These are phyloP conservation scores for Digitonthophagus gazella DNA, from an alignment of 2,888 invertebrate species.

Conservation along the genomic window DNA sequence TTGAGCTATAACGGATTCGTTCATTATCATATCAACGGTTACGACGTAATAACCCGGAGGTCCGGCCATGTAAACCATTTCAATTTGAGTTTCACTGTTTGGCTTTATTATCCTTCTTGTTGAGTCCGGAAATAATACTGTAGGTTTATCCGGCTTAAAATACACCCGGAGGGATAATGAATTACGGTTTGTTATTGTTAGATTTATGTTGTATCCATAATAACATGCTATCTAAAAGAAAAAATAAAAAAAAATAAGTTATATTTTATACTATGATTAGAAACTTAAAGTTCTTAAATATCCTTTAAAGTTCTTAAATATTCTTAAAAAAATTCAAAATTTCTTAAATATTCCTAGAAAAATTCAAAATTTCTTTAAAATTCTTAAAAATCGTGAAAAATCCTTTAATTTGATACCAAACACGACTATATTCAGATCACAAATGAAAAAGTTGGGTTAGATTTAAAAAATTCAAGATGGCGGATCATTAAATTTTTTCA, in stretches of 20 bases:
- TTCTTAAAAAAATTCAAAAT: too few species aligned
- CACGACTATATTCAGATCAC: too few species aligned
- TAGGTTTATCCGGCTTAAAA: constrained; percentile 5
- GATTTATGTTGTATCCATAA: not conserved
- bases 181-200: constrained; percentile 17
- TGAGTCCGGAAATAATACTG: constrained; percentile 16
- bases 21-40: constrained; percentile 18
- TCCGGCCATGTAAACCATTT: constrained; percentile 9
- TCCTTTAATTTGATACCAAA: too few species aligned
- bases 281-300: too few species aligned
- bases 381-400: too few species aligned
- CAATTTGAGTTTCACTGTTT: not conserved
- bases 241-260: not conserved
- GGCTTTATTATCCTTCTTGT: constrained; percentile 6
- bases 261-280: too few species aligned
- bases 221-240: constrained; percentile 17
- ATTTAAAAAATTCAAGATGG: too few species aligned
- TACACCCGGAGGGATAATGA: constrained; percentile 10
- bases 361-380: too few species aligned
- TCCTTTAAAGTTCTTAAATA: too few species aligned
- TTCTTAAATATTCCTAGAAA: too few species aligned
- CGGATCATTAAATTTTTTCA: too few species aligned
- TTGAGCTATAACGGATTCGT: constrained; percentile 14
- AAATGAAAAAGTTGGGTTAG: too few species aligned
- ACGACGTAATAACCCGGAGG: constrained; percentile 20